Conservation (phyloP, 2,113 vertebrate species). For the Gallinago media region DNA sequence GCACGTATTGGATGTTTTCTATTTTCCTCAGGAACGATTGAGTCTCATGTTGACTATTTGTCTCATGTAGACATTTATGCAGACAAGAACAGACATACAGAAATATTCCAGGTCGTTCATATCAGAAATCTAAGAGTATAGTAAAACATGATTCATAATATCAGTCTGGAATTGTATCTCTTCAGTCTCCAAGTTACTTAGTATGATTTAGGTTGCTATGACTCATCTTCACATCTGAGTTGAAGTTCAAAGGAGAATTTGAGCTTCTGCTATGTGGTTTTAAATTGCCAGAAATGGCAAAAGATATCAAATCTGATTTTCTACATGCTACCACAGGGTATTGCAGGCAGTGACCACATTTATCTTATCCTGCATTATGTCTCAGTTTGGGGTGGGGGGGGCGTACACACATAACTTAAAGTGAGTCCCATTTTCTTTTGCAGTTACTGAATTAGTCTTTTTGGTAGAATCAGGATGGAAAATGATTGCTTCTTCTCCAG, state of each 20-base stretch:
- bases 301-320: background rate
- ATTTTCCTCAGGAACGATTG: background rate
- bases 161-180: background rate
- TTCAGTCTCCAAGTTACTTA: background rate
- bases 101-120: background rate
- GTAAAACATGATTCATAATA: background rate
- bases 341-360: background rate
- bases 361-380: background rate
- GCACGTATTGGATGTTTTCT: background rate
- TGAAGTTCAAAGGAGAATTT: background rate
- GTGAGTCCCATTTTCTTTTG: background rate
- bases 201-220: background rate
- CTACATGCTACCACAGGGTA: rapidly evolving
- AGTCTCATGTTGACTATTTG: background rate
- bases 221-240: background rate
- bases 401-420: background rate
- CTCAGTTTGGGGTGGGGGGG: background rate
- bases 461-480: background rate
- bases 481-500: background rate
- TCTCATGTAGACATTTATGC: background rate
- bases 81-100: background rate
- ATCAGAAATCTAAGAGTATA: background rate
- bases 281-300: background rate
- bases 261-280: background rate
- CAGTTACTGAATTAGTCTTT: background rate